Evolutionary conservation across 1,140 invertebrate genomes (phyloP).

Genomic region (Cydia pomonella): DNA sequence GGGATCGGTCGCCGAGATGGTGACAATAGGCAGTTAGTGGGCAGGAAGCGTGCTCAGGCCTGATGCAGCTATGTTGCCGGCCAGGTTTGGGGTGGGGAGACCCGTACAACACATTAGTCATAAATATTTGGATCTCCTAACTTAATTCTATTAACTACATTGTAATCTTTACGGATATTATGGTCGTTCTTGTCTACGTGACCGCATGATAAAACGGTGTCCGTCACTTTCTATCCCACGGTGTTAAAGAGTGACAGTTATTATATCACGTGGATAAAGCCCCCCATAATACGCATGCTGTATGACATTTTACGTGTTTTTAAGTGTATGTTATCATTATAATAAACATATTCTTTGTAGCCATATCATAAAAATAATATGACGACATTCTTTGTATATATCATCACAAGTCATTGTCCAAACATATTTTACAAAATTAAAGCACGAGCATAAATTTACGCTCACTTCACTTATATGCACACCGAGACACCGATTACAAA

Average conservation of each 20-base stretch:
- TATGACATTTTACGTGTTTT: no score
- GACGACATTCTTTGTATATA: not conserved
- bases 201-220: no score
- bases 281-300: no score
- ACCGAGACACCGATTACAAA: not conserved
- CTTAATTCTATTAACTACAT: no score
- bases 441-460: not conserved
- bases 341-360: not conserved
- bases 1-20: slow-evolving; percentile 45
- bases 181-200: no score
- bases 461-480: not conserved
- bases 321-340: no score
- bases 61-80: slow-evolving; percentile 38
- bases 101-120: not conserved
- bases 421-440: not conserved
- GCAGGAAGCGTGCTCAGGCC: slow-evolving; percentile 39
- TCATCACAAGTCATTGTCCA: slow-evolving; percentile 25
- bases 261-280: no score
- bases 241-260: no score
- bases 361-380: not conserved
- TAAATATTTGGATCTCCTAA: not conserved
- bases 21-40: slow-evolving; percentile 52
- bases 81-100: not conserved
- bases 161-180: no score
- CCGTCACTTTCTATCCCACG: no score